These are phyloP conservation scores for Campoletis sonorensis DNA, from an alignment of 1,140 invertebrate species.

Conservation along the genomic window DNA sequence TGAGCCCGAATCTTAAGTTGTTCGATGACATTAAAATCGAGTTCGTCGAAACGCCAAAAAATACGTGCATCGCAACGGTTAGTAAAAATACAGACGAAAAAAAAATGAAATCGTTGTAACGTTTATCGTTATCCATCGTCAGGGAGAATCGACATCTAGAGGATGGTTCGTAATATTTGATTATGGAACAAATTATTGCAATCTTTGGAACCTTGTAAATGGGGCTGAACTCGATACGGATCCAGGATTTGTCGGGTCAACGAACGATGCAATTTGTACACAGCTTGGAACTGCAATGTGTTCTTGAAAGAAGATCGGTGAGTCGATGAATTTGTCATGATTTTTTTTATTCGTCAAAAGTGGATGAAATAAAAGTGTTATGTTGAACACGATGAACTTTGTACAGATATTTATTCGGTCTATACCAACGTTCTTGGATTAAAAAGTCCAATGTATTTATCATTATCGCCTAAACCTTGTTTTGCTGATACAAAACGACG, in stretches of 20 bases:
- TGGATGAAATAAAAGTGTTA: not conserved
- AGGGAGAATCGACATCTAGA: conserved; percentile 31
- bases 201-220: conserved; percentile 57
- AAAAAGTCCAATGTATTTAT: too few species aligned
- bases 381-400: not conserved
- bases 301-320: conserved; percentile 6
- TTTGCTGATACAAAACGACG: too few species aligned
- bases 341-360: not conserved
- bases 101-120: not conserved
- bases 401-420: too few species aligned
- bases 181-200: conserved; percentile 60
- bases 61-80: conserved; percentile 50
- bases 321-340: conserved; percentile 4
- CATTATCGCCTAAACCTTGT: too few species aligned
- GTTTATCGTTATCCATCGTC: conserved; percentile 1
- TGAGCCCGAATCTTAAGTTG: conserved; percentile 40
- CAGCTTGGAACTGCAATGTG: conserved; percentile 60
- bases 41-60: conserved; percentile 29
- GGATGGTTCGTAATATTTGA: conserved; percentile 26
- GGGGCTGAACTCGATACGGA: conserved; percentile 51
- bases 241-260: conserved; percentile 54
- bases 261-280: conserved; percentile 55
- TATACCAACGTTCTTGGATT: too few species aligned
- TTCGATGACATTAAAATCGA: conserved; percentile 45
- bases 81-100: conserved; percentile 28